These are phyloP conservation scores for Stictonetta naevosa DNA, from an alignment of 2,113 vertebrate genomes.

Conservation along the genomic window DNA sequence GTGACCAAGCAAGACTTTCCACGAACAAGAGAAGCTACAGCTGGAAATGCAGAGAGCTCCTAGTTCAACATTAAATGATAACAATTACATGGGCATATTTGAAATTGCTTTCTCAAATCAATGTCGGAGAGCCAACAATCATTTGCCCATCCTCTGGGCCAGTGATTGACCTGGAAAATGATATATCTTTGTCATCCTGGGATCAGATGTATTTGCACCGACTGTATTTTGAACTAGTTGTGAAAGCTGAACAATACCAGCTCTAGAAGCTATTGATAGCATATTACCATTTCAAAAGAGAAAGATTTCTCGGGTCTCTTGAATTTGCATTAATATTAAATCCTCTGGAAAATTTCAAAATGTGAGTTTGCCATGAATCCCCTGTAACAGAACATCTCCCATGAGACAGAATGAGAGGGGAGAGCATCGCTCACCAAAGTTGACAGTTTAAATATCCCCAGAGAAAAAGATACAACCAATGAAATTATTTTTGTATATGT, in stretches of 20 bases:
- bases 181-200: not conserved
- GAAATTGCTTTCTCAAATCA: not conserved
- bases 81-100: not conserved
- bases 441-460: conserved; percentile 40
- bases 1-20: not conserved
- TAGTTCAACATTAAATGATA: rapidly evolving
- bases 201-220: not conserved
- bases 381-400: not conserved
- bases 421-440: not conserved
- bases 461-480: conserved; percentile 10
- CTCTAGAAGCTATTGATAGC: not conserved
- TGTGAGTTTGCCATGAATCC: not conserved
- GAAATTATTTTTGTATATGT: conserved; percentile 30
- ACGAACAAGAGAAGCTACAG: not conserved
- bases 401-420: conserved; percentile 21
- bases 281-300: not conserved
- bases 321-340: not conserved
- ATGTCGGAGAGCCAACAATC: not conserved
- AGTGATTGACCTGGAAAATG: not conserved
- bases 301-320: not conserved
- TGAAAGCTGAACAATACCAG: not conserved
- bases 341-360: conserved; percentile 43
- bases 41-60: not conserved
- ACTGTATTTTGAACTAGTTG: not conserved
- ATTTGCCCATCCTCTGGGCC: not conserved